Evolutionary conservation across 1,140 invertebrate genomes (phyloP), one percentile per base, ranked within the genome.

Genomic region (Oreohelix idahoensis): DNA sequence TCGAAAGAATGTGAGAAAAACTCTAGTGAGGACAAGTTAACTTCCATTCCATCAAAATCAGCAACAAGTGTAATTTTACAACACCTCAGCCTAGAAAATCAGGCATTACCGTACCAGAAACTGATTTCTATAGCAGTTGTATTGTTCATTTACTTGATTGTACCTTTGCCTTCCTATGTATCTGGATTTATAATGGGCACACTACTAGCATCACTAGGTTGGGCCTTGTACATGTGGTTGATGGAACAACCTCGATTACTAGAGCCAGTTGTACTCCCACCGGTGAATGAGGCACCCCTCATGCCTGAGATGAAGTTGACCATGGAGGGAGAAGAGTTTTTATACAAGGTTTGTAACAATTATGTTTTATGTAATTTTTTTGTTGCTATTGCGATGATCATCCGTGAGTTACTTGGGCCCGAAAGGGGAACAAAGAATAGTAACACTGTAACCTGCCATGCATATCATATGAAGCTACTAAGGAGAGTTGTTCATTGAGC

Each of bases 251-350:
- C 87, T 23, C 74, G 63, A 26, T 79, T 77, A 53, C 86, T 42
- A 83, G 84, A 87, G 73, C 81, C 83, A 42, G 71, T 87, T 45
- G 70, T 77, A 78, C 53, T 88, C 29, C 63, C 86, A 20, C 86
- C 84, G 20, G 63, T 92, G 38, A 85, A 87, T 36, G 58, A 90
- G 10, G 87, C 89, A 49, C 89, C 89, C 8, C 35, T 83, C n/a
- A 69, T 90, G 13, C 91, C 91, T 71, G 88, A 91, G 81, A 91
- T 92, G 84, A 90, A 88, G 75, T 87, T 90, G 75, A 81, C 86
- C 4, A 84, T 84, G 53, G 79, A 85, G 81, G 86, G 88, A 51
- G 89, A 91, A 85, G 87, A 86, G 29, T 58, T 35, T 39, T 83
- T 84, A 66, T 92, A 88, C 81, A 92, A 90, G 89, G 91, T 92